A percentile compares a stretch with the other conserved stretches of the same genome.
Evolutionary conservation across 2,888 invertebrate species (phyloP).

Genomic region (Pristionchus mayeri): DNA sequence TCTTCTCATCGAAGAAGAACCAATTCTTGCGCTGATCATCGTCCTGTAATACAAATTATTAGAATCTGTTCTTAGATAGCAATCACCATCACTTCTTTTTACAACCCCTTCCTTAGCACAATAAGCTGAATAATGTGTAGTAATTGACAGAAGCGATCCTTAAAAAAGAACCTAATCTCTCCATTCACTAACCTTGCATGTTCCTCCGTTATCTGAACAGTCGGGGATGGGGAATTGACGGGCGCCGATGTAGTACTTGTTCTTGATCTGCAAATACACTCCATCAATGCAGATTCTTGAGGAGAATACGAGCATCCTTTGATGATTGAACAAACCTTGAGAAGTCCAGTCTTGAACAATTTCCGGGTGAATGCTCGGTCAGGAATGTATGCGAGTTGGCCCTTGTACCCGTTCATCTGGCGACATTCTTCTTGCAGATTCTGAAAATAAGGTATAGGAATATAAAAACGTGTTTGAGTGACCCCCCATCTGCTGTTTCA

Average conservation of each 20-base stretch:
- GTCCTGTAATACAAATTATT: not conserved
- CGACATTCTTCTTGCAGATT: conserved; percentile 25
- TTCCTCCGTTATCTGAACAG: not conserved
- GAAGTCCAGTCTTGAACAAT: not conserved
- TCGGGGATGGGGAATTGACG: conserved; percentile 3
- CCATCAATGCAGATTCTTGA: too few species aligned
- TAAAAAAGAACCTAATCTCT: too few species aligned
- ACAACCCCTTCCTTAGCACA: too few species aligned
- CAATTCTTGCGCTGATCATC: conserved; percentile 45
- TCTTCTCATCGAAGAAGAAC: conserved; percentile 46
- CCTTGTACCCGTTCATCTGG: conserved; percentile 33
- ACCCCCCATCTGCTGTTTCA: too few species aligned
- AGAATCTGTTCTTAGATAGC: too few species aligned
- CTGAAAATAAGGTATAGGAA: too few species aligned
- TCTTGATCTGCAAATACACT: not conserved
- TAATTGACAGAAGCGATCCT: too few species aligned
- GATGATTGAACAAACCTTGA: not conserved
- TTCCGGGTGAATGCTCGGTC: not conserved
- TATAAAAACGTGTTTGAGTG: too few species aligned
- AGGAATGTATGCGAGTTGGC: conserved; percentile 9
- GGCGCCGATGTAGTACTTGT: conserved; percentile 44
- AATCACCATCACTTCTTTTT: too few species aligned
- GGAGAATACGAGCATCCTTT: not conserved
- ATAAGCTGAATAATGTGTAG: too few species aligned
- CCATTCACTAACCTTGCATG: not conserved